Conservation (phyloP, 1,140 invertebrate species). For the Calycopis cecrops region DNA sequence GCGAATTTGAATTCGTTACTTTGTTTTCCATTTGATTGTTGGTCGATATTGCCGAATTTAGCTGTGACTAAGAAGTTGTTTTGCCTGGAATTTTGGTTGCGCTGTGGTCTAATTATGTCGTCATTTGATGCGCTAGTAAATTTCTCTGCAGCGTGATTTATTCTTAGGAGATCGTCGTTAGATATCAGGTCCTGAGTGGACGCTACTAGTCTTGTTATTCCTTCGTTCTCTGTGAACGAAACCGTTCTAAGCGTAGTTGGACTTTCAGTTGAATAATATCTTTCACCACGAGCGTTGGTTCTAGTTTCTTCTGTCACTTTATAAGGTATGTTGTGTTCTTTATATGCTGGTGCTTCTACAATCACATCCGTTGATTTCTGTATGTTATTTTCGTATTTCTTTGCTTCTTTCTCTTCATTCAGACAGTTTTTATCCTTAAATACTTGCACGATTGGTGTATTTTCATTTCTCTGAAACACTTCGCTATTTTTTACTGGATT, state of each 20-base stretch:
- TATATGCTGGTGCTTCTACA: conserved; percentile 30
- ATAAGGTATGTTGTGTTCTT: conserved; percentile 39
- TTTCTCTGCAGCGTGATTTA: conserved; percentile 71
- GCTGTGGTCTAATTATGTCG: conserved; percentile 47
- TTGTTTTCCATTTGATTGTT: conserved; percentile 19
- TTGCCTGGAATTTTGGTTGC: conserved; percentile 23
- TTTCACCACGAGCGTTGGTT: conserved; percentile 42
- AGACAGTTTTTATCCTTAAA: conserved; percentile 57
- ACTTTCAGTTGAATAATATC: conserved; percentile 42
- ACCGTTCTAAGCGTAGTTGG: conserved; percentile 25
- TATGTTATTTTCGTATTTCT: conserved; percentile 27
- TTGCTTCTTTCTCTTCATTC: conserved; percentile 25
- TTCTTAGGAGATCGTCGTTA: conserved; percentile 75
- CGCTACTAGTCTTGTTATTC: conserved; percentile 70
- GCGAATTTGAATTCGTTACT: conserved; percentile 49
- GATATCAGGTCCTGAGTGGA: conserved; percentile 75
- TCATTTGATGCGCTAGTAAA: conserved; percentile 39
- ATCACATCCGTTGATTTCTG: conserved; percentile 32
- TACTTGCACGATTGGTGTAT: conserved; percentile 43
- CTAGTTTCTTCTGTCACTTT: conserved; percentile 34
- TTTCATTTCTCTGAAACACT: conserved; percentile 17
- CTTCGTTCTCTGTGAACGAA: conserved; percentile 34
- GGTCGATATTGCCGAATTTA: conserved; percentile 33
- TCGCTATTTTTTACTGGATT: conserved; percentile 7
- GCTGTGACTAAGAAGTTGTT: conserved; percentile 47